Base-by-base conservation (phyloP, 2,888 invertebrate genomes). In the Drosophila phalerata region DNA sequence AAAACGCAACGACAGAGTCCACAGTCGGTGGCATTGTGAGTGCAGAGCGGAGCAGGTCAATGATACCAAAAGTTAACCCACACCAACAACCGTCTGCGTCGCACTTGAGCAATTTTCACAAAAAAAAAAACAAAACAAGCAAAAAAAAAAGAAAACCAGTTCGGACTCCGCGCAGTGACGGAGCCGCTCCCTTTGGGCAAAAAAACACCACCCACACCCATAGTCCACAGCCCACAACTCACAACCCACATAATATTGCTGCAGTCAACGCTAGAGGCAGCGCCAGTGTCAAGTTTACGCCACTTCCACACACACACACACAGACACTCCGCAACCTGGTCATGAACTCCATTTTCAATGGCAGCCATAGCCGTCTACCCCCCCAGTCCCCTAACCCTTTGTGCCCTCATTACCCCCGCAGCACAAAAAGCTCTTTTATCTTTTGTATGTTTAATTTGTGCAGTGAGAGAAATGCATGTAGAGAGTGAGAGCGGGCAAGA, bases 281-380 rank as follows among this genome's bases (percentile, higher is more conserved):
- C 49, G 71, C 82, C 88, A 90, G 89, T 89, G 90, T 88, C 89
- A 90, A 90, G 89, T 90, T 90, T 90, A 89, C 88, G 81, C 62
- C 52, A 55, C 38, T 47, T 22, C 25, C 38, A 25, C n/a, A 30
- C 15, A 34, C 22, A 34, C 53, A 56, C 66, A 66, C 51, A 43
- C 43, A 13, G 13, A 42, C 19, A 51, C 52, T 47, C 15, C 25
- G 40, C 65, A 66, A 58, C 51, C 77, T 88, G 87, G 83, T 88
- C 89, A 85, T 88, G 90, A 90, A 90, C 89, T 90, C 82, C 81
- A 79, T 82, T 85, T 85, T 87, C 85, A 80, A 89, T 90, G 88
- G 85, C 88, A 88, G 83, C 69, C 81, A 69, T 68, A 78, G 68
- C 45, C 62, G 69, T 55, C 28, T 22, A 9, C 34, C 37, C 45